Conservation (phyloP, 2,113 vertebrate species). For the Gallinago paraguaiae region DNA sequence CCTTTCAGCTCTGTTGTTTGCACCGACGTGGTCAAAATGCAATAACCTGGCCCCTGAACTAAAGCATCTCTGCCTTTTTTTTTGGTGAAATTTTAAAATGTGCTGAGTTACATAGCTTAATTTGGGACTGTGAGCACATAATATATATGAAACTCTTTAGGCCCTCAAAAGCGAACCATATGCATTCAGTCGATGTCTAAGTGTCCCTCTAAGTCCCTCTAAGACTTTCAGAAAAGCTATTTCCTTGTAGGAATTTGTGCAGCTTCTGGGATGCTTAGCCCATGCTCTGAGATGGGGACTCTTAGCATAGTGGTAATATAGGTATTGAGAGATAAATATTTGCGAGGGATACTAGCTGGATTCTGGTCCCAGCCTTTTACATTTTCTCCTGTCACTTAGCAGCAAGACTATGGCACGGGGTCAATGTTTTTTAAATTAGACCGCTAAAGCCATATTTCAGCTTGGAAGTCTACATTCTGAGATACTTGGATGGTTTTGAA, state of each 20-base stretch:
- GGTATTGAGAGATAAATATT: not conserved
- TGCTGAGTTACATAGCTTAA: not conserved
- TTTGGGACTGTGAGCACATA: not conserved
- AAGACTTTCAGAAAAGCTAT: not conserved
- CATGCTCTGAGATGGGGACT: not conserved
- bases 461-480: not conserved
- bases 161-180: accelerated
- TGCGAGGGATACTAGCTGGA: not conserved
- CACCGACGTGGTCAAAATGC: not conserved
- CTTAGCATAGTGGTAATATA: not conserved
- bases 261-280: not conserved
- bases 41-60: not conserved
- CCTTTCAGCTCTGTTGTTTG: not conserved
- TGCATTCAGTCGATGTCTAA: not conserved
- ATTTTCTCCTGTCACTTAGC: not conserved
- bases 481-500: not conserved
- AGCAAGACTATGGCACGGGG: not conserved
- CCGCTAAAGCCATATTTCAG: not conserved
- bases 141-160: not conserved
- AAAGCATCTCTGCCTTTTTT: not conserved
- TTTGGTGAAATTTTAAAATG: not conserved
- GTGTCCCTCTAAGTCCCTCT: not conserved
- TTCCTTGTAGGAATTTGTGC: not conserved
- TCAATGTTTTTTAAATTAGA: not conserved
- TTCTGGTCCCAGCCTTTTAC: not conserved